Evolutionary conservation across 2,113 vertebrate species (phyloP).

Genomic region (Nesogale talazaci): DNA sequence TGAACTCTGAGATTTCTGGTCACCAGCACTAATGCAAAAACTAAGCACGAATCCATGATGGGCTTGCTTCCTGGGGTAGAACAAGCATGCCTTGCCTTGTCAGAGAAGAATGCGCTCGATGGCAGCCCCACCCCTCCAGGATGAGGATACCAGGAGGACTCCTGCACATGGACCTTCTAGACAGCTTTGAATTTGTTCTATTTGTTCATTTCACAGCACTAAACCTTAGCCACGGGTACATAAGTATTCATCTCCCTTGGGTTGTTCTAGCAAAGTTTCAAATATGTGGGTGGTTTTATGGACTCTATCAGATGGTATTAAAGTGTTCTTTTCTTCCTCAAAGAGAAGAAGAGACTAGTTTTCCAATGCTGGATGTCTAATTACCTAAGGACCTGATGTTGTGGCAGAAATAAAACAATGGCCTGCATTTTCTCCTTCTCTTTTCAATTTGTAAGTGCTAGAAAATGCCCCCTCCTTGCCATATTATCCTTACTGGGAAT

Average conservation of each 20-base stretch:
- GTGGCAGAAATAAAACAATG: conserved; percentile 25
- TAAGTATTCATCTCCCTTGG: not conserved
- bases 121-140: not conserved
- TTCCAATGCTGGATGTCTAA: not conserved
- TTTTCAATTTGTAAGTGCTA: not conserved
- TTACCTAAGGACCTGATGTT: not conserved
- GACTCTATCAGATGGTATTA: not conserved
- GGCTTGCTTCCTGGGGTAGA: not conserved
- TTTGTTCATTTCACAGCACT: not conserved
- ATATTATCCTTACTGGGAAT: too few relatives aligned
- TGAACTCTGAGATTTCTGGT: not conserved
- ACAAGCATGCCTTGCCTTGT: not conserved
- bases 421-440: not conserved
- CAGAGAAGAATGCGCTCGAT: not conserved
- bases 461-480: not conserved
- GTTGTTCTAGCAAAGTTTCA: not conserved
- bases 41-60: not conserved
- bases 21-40: not conserved
- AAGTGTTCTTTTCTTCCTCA: not conserved
- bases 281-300: not conserved
- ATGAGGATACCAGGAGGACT: not conserved
- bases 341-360: conserved; percentile 23
- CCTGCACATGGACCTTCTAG: too few relatives aligned
- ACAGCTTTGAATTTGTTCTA: too few relatives aligned
- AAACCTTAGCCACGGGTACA: not conserved